Evolutionary conservation across 2,888 invertebrate species (phyloP), one percentile per base, ranked within the genome.

Genomic region (Yponomeuta malinellus): DNA sequence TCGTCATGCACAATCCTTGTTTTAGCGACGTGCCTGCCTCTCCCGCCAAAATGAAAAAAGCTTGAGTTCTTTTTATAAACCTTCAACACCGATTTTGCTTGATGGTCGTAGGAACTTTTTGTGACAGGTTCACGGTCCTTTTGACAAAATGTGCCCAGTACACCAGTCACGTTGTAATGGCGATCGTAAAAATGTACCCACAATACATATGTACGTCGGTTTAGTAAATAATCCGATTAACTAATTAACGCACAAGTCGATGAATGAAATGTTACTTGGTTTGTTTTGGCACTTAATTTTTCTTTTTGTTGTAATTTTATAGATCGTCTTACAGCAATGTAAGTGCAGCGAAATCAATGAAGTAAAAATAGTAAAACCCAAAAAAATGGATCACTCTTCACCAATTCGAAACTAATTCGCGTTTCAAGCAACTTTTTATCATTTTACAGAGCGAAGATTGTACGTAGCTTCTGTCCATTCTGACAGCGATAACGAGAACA

Each of bases 31-130:
- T 86, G 88, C 83, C 85, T 85, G 83, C 66, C 83, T 88, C 84
- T 88, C 89, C 90, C 90, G 90, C 90, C 90, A 90, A 89, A 88
- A 86, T 85, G 85, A 83, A 87, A 87, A 83, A 23, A 65, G 12
- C 5, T 65, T 2, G 31, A 5, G 31, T 65, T 65, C 29, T 29
- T 65, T 10, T 29, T 65, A 23, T 29, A 65, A 31, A 2, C 43
- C 43, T 43, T 8, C 43, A 8, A 8, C 43, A 43, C 43, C 33
- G 52, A 52, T 52, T 12, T 59, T 59, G 52, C 15, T 59, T 5
- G 15, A 59, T 15, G 15, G 4, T 52, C 12, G 52, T 59, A 15
- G 52, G 52, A 59, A 15, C 52, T 59, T 59, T 59, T 59, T 52
- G 52, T 52, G 6, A 52, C 12, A 12, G 52, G 12, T 52, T 59